Percentiles rank a stretch among this genome's conserved stretches.
Conservation (phyloP, 2,888 invertebrate genomes). For the Galerucella pusilla region DNA sequence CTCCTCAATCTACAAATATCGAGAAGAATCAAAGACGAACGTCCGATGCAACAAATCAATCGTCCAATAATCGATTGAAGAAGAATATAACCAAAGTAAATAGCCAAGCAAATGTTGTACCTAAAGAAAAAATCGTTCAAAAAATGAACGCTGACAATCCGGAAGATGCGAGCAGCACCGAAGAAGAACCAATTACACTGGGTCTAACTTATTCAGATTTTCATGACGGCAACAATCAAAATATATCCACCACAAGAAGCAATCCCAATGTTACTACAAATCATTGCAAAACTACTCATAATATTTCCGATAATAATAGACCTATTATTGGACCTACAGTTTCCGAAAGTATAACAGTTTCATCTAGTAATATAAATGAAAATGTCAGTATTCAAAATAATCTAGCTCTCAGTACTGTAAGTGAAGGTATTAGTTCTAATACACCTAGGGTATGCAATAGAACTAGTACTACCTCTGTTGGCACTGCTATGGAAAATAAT, state of each 20-base stretch:
- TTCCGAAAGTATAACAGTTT: neutral
- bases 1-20: neutral
- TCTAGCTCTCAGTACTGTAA: neutral
- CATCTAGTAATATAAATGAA: neutral
- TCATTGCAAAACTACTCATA: neutral
- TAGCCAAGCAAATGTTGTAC: neutral
- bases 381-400: neutral
- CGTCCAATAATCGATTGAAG: neutral
- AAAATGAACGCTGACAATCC: neutral
- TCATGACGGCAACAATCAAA: neutral
- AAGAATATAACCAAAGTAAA: neutral
- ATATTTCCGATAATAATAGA: neutral
- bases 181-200: slow-evolving; percentile 1
- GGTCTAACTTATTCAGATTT: neutral
- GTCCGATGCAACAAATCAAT: neutral
- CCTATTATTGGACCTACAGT: neutral
- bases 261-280: neutral
- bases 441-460: too few relatives aligned
- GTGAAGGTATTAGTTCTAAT: too few relatives aligned
- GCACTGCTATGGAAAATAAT: too few relatives aligned
- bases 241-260: neutral
- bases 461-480: too few relatives aligned
- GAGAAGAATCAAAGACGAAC: neutral
- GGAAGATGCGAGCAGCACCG: neutral
- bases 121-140: neutral